Percentiles rank a stretch among this genome's conserved stretches.
Evolutionary conservation across 2,113 vertebrate species (phyloP).

Genomic region (Kobus ellipsiprymnus): DNA sequence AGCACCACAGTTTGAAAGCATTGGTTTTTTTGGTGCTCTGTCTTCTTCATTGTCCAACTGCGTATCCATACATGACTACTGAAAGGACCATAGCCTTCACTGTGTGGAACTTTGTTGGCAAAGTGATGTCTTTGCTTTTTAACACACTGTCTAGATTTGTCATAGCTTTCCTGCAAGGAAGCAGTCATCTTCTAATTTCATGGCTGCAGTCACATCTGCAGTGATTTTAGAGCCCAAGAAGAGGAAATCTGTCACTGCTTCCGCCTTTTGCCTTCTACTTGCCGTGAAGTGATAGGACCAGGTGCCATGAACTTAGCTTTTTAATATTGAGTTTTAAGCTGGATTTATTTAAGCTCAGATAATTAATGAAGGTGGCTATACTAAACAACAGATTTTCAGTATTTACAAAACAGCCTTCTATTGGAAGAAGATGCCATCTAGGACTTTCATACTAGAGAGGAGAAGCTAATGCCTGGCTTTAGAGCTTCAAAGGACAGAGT

Average conservation of each 20-base stretch:
- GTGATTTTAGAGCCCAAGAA: not conserved
- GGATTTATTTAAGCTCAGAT: not conserved
- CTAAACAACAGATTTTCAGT: not conserved
- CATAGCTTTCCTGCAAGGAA: not conserved
- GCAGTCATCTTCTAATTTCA: not conserved
- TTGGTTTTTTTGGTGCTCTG: not conserved
- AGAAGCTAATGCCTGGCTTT: not conserved
- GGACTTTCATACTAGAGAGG: not conserved
- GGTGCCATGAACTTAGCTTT: not conserved
- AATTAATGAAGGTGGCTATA: not conserved
- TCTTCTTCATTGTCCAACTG: not conserved
- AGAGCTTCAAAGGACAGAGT: not conserved
- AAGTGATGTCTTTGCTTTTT: not conserved
- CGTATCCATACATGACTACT: not conserved
- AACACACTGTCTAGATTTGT: not conserved
- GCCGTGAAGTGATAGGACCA: not conserved
- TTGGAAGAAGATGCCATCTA: not conserved
- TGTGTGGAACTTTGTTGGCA: not conserved
- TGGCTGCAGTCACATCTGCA: not conserved
- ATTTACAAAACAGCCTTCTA: not conserved
- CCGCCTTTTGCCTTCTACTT: not conserved
- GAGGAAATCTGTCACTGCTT: not conserved
- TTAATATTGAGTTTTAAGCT: not conserved
- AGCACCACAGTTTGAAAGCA: not conserved
- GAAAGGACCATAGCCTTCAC: not conserved